Evolutionary conservation across 2,113 vertebrate species (phyloP), one percentile per base, ranked within the genome.

Genomic region (Oceanites oceanicus): DNA sequence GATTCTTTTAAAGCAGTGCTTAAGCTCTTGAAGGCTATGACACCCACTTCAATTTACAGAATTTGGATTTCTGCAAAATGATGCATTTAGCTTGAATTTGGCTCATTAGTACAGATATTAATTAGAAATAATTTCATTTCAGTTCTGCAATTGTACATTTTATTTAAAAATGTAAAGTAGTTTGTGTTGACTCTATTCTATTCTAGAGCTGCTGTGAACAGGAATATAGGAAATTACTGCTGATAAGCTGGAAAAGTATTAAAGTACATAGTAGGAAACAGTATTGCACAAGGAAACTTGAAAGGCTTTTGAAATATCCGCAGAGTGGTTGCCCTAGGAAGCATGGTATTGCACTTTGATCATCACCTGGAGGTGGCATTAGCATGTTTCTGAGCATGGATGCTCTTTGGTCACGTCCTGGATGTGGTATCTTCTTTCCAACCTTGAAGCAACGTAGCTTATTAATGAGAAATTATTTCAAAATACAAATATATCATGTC

Each of bases 21-120:
- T 75, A 89, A 87, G n/a, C 38, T 94, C 44, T 84, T 81, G 42
- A 85, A 81, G 47, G 26, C 56, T 84, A 2, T 70, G 80, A 92
- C 73, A 81, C 26, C 40, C 47, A 34, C 61, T 95, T 81, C 56
- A 86, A 49, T 91, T 92, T 90, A 77, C 6, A 76, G 68, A 89
- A 94, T 91, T 55, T 71, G 27, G 2, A 12, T 53, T 88, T 77
- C n/a, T 94, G 63, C 32, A 86, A 73, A 86, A 47, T 61, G 6
- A 32, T 73, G 36, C 75, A 80, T 88, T 91, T 88, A 80, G 27
- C 50, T 49, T 76, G 75, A 83, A 45, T 19, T 76, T 73, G 53
- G 10, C 56, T 82, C 11, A 4, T 73, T 94, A 44, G 40, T 68
- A 34, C 3, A 2, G 21, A 11, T 49, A 53, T 34, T 88, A 9